Evolutionary conservation across 1,140 invertebrate species (phyloP).

Genomic region (Pachypsylla venusta): DNA sequence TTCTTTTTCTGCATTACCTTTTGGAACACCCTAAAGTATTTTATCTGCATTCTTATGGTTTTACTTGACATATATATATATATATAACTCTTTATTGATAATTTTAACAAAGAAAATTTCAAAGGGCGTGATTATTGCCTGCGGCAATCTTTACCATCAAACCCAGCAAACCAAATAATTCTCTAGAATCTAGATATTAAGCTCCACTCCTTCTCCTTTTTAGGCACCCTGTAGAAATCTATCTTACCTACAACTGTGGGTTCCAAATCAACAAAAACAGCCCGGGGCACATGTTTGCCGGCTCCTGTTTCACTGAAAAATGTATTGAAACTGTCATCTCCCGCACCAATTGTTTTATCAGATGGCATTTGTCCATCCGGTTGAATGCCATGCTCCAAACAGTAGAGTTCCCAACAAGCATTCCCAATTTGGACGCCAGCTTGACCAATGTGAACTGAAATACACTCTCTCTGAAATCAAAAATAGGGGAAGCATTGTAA

Average conservation of each 20-base stretch:
- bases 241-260: slow-evolving; percentile 71
- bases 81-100: too few relatives aligned
- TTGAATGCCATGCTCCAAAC: slow-evolving; percentile 61
- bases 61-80: too few relatives aligned
- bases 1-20: too few relatives aligned
- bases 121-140: too few relatives aligned
- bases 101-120: too few relatives aligned
- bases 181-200: not conserved
- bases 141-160: too few relatives aligned
- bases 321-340: slow-evolving; percentile 73
- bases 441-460: slow-evolving; percentile 69
- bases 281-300: slow-evolving; percentile 71
- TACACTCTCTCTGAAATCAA: slow-evolving; percentile 46
- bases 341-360: slow-evolving; percentile 45
- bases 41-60: too few relatives aligned
- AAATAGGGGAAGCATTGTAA: slow-evolving; percentile 14
- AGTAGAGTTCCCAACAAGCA: slow-evolving; percentile 66
- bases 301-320: slow-evolving; percentile 81
- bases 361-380: slow-evolving; percentile 53
- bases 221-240: too few relatives aligned
- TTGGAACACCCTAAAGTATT: too few relatives aligned
- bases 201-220: too few relatives aligned
- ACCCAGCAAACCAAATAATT: slow-evolving; percentile 9
- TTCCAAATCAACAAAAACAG: slow-evolving; percentile 75
- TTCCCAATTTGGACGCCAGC: slow-evolving; percentile 74